Base-by-base conservation (phyloP, 1,140 invertebrate genomes). In the Drosophila lowei region DNA sequence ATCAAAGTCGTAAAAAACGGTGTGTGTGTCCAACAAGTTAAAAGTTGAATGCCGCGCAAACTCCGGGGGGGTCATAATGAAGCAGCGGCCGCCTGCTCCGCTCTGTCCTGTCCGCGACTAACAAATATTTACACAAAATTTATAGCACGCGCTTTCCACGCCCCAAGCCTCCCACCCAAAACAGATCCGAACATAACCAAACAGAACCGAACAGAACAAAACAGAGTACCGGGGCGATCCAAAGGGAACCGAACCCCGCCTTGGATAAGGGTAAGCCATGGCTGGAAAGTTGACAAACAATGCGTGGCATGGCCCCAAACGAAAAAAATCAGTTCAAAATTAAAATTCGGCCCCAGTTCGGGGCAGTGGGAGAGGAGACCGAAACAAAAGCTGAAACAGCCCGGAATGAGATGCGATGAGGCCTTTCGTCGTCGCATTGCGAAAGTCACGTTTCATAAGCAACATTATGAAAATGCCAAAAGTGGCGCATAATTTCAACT, bases 71-170 rank as follows among this genome's bases (percentile, higher is more conserved):
- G 47, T 54, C 62, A 78, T 86, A 81, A 86, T 86, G 60, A 85
- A 85, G 65, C 71, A 42, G 44, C 42, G 56, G 38, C n/a, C 16
- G 2, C 42, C 15, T 13, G 25, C 4, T 25, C 41, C 4, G 4
- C 21, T 28, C 56, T 53, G 43, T 47, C 34, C 57, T 42, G 55
- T 64, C 52, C 64, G 55, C 62, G 54, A 13, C 70, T 55, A 63
- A 59, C 83, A 86, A 88, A 86, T 88, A 86, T 86, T 86, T 86
- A 77, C 78, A 64, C 71, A 68, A 83, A 78, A 88, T 86, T 86
- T 88, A 88, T 88, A 72, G 75, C 74, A 86, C 83, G 78, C 83
- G 74, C 61, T 66, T 74, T 57, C 49, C n/a, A 30, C 48, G 41
- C 9, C 21, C 56, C 34, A 13, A 59, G 16, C 13, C 38, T 5